Evolutionary conservation across 2,797 vertebrate genomes (phyloP).

Genomic region (Cygnus olor): DNA sequence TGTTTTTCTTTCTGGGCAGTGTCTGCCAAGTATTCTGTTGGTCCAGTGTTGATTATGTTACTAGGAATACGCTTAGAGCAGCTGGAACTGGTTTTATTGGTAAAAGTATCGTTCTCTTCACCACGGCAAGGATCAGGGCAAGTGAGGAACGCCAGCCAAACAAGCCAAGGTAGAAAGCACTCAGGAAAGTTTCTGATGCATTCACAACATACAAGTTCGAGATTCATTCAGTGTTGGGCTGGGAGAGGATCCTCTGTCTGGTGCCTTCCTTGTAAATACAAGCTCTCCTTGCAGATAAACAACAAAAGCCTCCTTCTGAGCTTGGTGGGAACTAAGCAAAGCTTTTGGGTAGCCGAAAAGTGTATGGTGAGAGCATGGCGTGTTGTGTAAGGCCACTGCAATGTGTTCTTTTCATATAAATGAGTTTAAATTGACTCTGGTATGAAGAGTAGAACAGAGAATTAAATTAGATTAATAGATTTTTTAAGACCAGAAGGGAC

Average conservation of each 20-base stretch:
- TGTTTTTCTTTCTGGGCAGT: slow-evolving; percentile 20
- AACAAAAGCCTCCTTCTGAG: not conserved
- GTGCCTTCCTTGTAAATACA: not conserved
- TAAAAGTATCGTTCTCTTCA: not conserved
- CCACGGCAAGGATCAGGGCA: not conserved
- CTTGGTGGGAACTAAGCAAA: not conserved
- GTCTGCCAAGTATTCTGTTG: slow-evolving; percentile 20
- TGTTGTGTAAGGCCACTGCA: slow-evolving; percentile 13
- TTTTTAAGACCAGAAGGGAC: slow-evolving; percentile 69
- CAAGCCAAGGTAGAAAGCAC: not conserved
- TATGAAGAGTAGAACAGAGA: slow-evolving; percentile 64
- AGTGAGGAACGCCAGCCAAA: not conserved
- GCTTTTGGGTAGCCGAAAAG: slow-evolving; percentile 1
- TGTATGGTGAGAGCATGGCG: not conserved
- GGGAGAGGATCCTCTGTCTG: not conserved
- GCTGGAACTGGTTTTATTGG: slow-evolving; percentile 8
- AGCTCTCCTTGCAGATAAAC: not conserved
- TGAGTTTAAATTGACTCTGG: slow-evolving; percentile 62
- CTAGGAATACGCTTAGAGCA: not conserved
- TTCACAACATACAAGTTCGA: not conserved
- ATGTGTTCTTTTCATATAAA: slow-evolving; percentile 52
- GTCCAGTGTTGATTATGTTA: not conserved
- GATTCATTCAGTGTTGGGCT: not conserved
- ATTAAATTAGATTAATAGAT: slow-evolving; percentile 73
- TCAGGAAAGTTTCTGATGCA: not conserved